Conservation (phyloP, 2,797 vertebrate species). For the Cyclopterus lumpus region DNA sequence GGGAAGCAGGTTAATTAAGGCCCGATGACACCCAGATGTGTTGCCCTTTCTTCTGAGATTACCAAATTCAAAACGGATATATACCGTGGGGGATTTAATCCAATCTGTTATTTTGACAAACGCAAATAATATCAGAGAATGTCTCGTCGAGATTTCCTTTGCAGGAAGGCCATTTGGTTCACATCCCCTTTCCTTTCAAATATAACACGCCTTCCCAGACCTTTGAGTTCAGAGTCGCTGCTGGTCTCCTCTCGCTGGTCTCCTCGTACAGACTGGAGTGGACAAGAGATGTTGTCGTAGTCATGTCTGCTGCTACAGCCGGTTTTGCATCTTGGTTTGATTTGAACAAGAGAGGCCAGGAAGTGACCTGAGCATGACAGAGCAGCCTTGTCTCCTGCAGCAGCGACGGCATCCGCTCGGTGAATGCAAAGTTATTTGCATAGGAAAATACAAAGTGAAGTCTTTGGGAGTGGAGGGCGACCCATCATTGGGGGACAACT, state of each 20-base stretch:
- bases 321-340: conserved; percentile 80
- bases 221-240: neutral
- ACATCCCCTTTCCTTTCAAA: neutral
- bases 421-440: conserved; percentile 85
- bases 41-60: conserved; percentile 24
- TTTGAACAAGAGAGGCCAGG: conserved; percentile 63
- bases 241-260: neutral
- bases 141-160: neutral
- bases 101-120: conserved; percentile 2
- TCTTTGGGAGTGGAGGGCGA: conserved; percentile 34
- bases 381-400: conserved; percentile 60
- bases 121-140: neutral
- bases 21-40: conserved; percentile 35
- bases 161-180: neutral
- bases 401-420: conserved; percentile 43
- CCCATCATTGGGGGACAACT: conserved; percentile 4
- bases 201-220: neutral
- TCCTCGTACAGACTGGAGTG: neutral
- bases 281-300: conserved; percentile 25
- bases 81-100: neutral
- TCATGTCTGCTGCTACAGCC: conserved; percentile 4
- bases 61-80: neutral
- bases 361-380: conserved; percentile 55
- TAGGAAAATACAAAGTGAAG: conserved; percentile 77
- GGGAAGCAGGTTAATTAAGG: conserved; percentile 63